Percentiles rank a stretch among this genome's conserved stretches.
These are phyloP conservation scores for Alectura lathami DNA, from an alignment of 2,113 vertebrate species.

Conservation along the genomic window DNA sequence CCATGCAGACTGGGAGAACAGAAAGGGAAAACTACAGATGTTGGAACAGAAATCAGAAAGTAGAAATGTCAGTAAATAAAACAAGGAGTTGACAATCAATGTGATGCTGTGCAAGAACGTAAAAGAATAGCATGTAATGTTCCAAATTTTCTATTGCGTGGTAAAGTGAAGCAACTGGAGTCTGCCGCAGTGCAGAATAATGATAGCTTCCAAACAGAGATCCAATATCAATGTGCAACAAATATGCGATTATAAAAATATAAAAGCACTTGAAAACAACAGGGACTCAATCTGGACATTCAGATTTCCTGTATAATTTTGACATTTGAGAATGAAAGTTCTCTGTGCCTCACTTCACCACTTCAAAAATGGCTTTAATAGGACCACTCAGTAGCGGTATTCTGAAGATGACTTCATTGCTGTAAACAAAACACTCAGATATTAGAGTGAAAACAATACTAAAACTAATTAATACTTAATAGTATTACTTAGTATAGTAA, in stretches of 20 bases:
- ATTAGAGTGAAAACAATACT: background rate
- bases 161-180: background rate
- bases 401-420: background rate
- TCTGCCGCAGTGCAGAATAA: background rate
- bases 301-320: background rate
- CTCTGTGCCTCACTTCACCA: background rate
- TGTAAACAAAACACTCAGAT: background rate
- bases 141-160: background rate
- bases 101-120: background rate
- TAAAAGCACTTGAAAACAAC: background rate
- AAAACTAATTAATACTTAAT: too few relatives aligned
- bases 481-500: too few relatives aligned
- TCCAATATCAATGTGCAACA: background rate
- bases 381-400: background rate
- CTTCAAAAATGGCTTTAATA: background rate
- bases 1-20: background rate
- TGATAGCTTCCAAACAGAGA: background rate
- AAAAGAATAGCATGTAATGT: background rate
- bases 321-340: background rate
- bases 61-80: background rate
- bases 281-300: background rate
- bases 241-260: background rate
- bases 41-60: background rate
- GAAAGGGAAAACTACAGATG: background rate
- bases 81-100: background rate